Conservation (phyloP, 2,888 invertebrate genomes). For the Kryphioiulus occultus region DNA sequence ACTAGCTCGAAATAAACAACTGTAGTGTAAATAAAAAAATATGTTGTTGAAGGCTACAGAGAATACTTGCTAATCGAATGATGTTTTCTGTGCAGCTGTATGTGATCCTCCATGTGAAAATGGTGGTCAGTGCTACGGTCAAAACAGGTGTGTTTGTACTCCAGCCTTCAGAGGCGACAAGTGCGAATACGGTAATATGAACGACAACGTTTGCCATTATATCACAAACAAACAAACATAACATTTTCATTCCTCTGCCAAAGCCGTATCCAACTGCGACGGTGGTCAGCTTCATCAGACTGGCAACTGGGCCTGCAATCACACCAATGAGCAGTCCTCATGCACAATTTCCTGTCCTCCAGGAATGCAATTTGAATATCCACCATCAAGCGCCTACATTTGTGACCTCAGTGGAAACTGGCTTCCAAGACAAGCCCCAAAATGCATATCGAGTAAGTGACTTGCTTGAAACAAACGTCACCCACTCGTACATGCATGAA, state of each 20-base stretch:
- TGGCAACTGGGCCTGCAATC: slow-evolving; percentile 77
- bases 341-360: slow-evolving; percentile 75
- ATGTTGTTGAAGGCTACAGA: no score
- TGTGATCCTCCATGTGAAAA: slow-evolving; percentile 79
- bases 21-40: no score
- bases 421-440: slow-evolving; percentile 74
- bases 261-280: slow-evolving; percentile 71
- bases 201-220: neutral
- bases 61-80: neutral
- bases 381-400: slow-evolving; percentile 70
- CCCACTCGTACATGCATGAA: no score
- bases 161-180: slow-evolving; percentile 74
- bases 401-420: slow-evolving; percentile 75
- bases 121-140: slow-evolving; percentile 80
- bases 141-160: slow-evolving; percentile 81
- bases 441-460: slow-evolving; percentile 65
- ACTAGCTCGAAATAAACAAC: no score
- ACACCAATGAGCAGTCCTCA: slow-evolving; percentile 67
- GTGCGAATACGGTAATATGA: slow-evolving; percentile 71
- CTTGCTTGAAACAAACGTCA: neutral
- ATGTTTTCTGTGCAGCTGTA: slow-evolving; percentile 63
- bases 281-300: slow-evolving; percentile 74
- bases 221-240: neutral
- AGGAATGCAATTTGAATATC: slow-evolving; percentile 70
- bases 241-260: slow-evolving; percentile 54